A percentile compares a stretch with the other conserved stretches of the same genome.
Conservation (phyloP, 1,140 invertebrate genomes). For the Euura lappo region DNA sequence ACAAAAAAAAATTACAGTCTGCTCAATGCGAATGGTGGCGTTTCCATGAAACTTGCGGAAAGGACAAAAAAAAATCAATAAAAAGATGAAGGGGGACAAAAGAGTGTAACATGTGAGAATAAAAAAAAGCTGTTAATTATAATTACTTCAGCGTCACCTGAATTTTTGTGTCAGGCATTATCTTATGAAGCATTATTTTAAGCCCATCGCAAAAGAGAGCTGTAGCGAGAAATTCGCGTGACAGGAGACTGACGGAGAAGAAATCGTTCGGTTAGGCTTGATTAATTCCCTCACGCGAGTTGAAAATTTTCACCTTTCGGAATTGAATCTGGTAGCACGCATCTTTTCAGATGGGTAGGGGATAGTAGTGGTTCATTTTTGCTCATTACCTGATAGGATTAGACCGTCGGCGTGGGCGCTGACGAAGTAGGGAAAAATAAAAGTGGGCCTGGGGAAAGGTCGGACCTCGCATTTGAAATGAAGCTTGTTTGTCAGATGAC, state of each 20-base stretch:
- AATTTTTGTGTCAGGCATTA: too few relatives aligned
- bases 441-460: neutral
- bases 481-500: neutral
- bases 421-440: neutral
- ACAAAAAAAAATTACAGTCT: too few relatives aligned
- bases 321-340: neutral
- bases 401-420: neutral
- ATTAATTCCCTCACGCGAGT: neutral
- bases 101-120: too few relatives aligned
- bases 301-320: neutral
- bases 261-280: neutral
- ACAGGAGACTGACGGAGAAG: neutral
- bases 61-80: too few relatives aligned
- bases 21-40: too few relatives aligned
- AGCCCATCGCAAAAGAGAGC: too few relatives aligned
- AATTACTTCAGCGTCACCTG: too few relatives aligned
- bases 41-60: too few relatives aligned
- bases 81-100: too few relatives aligned
- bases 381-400: constrained; percentile 1
- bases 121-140: too few relatives aligned
- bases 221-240: too few relatives aligned
- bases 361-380: neutral
- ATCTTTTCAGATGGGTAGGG: neutral
- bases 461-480: neutral
- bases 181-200: too few relatives aligned